These are phyloP conservation scores for Menidia menidia DNA, from an alignment of 2,797 vertebrate genomes.

Conservation along the genomic window DNA sequence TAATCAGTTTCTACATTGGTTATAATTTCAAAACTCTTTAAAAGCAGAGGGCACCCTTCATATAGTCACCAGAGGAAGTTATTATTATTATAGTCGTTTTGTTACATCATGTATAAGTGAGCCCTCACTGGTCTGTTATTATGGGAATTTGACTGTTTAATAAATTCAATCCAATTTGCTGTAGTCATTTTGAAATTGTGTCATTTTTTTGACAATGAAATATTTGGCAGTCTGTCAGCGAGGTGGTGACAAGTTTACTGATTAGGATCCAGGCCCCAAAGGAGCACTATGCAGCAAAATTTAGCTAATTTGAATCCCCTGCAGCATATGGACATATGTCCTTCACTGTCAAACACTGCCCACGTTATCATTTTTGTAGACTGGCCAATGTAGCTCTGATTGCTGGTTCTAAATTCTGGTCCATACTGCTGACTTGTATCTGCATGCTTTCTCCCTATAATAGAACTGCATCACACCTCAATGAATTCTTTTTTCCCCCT, in stretches of 20 bases:
- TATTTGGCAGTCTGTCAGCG: background rate
- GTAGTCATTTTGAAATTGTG: background rate
- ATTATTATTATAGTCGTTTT: background rate
- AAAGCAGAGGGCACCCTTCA: background rate
- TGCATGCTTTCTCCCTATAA: too few species aligned
- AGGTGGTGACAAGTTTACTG: background rate
- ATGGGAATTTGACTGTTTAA: conserved; percentile 12
- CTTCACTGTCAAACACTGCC: too few species aligned
- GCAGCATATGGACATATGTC: too few species aligned
- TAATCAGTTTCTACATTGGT: background rate
- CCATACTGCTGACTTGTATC: background rate
- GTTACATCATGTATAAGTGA: conserved; percentile 13
- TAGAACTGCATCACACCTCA: too few species aligned
- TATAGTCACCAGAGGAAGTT: background rate
- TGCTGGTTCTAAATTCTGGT: background rate
- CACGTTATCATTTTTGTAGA: too few species aligned
- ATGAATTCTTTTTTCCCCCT: too few species aligned
- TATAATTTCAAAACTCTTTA: background rate
- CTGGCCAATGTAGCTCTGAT: background rate
- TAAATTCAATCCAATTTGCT: background rate
- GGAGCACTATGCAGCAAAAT: too few species aligned
- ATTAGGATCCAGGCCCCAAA: background rate
- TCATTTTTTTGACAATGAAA: background rate
- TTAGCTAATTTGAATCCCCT: too few species aligned
- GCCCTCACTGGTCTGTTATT: conserved; percentile 6